Evolutionary conservation across 37 sponge, comb jelly and placozoan genomes (phyloP).

Genomic region (Eunapius fragilis): DNA sequence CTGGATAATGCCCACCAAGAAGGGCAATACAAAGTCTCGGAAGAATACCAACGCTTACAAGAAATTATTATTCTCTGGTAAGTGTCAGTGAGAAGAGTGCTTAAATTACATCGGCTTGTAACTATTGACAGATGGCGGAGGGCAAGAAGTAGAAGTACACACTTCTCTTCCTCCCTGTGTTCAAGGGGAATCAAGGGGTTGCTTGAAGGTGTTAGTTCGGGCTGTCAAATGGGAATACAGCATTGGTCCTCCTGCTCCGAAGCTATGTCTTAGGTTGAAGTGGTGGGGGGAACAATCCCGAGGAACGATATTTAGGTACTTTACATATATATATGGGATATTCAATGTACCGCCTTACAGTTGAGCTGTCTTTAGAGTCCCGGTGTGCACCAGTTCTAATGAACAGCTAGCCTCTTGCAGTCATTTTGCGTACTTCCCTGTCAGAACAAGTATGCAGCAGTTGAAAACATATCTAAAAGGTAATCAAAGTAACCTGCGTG

Average conservation of each 20-base stretch:
- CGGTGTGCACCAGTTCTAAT: not conserved
- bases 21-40: not conserved
- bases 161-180: conserved; percentile 76
- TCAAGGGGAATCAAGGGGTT: conserved; percentile 46
- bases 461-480: conserved; percentile 46
- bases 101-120: not conserved
- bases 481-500: no score
- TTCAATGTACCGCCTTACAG: not conserved
- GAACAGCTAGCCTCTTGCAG: not conserved
- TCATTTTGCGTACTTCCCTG: conserved; percentile 16
- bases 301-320: conserved; percentile 73
- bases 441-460: conserved; percentile 19
- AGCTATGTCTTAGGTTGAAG: conserved; percentile 45
- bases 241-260: conserved; percentile 63
- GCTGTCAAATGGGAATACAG: conserved; percentile 61
- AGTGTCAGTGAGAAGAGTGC: not conserved
- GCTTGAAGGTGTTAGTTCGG: conserved; percentile 30
- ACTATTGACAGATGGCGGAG: not conserved
- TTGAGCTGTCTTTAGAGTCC: not conserved
- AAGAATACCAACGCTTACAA: not conserved
- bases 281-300: conserved; percentile 85
- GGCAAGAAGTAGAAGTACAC: conserved; percentile 43
- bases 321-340: not conserved
- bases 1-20: not conserved
- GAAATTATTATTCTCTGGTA: not conserved